Conservation (phyloP, 2,888 invertebrate species). For the Epiblema foenella region DNA sequence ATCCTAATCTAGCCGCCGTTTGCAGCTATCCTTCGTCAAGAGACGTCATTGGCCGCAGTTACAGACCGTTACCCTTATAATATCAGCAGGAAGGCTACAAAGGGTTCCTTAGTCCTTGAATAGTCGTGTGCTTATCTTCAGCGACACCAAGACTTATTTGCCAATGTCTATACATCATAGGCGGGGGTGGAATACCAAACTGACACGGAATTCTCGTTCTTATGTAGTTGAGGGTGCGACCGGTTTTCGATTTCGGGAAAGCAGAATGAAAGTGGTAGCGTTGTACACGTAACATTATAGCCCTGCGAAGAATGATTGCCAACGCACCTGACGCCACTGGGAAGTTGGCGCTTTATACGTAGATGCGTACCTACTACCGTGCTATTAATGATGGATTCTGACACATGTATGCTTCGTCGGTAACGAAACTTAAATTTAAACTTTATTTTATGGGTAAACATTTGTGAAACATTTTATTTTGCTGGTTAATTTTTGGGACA, state of each 20-base stretch:
- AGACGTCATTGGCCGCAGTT: constrained; percentile 37
- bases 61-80: constrained; percentile 37
- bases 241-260: not conserved
- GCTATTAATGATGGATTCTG: constrained; percentile 52
- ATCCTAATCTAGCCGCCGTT: not conserved
- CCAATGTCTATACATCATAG: constrained; percentile 16
- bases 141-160: constrained; percentile 40
- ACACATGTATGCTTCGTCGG: constrained; percentile 36
- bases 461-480: not conserved
- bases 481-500: not conserved
- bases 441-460: constrained; percentile 14
- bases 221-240: constrained; percentile 16
- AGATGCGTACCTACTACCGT: constrained; percentile 50
- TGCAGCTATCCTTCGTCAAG: constrained; percentile 8
- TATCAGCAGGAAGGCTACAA: constrained; percentile 32
- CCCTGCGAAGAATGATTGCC: constrained; percentile 59
- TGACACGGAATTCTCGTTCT: constrained; percentile 13
- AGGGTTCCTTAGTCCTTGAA: constrained; percentile 40
- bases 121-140: constrained; percentile 39
- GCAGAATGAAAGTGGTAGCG: constrained; percentile 46
- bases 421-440: constrained; percentile 27
- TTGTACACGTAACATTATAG: constrained; percentile 53
- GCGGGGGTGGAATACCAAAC: not conserved
- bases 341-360: constrained; percentile 57
- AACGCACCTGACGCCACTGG: constrained; percentile 58